Conservation (phyloP, 92 coral and sea anemone species). For the Pocillopora meandrina region DNA sequence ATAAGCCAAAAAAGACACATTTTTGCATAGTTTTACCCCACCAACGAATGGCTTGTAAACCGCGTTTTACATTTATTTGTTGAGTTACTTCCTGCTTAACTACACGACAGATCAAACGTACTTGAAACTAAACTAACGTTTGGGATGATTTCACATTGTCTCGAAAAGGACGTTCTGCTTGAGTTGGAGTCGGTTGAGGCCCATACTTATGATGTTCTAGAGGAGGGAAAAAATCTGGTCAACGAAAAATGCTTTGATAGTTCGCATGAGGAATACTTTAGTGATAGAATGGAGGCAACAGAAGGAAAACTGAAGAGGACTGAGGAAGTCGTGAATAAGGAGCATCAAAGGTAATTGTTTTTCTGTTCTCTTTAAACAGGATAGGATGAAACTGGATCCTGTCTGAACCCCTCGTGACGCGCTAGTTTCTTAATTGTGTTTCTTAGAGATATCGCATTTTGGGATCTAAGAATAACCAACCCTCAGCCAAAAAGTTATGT, state of each 20-base stretch:
- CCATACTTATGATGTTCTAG: constrained; percentile 43
- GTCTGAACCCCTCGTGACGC: no score
- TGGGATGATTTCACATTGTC: background rate
- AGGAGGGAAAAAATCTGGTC: constrained; percentile 38
- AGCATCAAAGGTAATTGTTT: constrained; percentile 46
- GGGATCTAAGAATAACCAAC: no score
- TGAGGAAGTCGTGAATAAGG: constrained; percentile 56
- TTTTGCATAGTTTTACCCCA: no score
- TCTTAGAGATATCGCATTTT: background rate
- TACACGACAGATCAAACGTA: background rate
- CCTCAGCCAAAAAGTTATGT: no score
- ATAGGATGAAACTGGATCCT: no score
- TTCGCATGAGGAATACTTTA: constrained; percentile 52
- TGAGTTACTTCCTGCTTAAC: background rate
- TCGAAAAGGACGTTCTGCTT: constrained; percentile 30
- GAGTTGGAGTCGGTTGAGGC: constrained; percentile 48
- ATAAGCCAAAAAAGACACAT: no score
- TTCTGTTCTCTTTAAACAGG: background rate
- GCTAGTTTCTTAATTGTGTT: no score
- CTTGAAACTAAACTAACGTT: background rate
- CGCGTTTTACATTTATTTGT: background rate
- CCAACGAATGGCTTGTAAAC: no score
- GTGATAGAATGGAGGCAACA: constrained; percentile 57
- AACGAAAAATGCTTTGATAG: constrained; percentile 48
- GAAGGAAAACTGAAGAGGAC: constrained; percentile 51